phyloP scores from a whole-genome alignment of 2,888 invertebrate species.

The Nasonovia ribisnigri region DNA sequence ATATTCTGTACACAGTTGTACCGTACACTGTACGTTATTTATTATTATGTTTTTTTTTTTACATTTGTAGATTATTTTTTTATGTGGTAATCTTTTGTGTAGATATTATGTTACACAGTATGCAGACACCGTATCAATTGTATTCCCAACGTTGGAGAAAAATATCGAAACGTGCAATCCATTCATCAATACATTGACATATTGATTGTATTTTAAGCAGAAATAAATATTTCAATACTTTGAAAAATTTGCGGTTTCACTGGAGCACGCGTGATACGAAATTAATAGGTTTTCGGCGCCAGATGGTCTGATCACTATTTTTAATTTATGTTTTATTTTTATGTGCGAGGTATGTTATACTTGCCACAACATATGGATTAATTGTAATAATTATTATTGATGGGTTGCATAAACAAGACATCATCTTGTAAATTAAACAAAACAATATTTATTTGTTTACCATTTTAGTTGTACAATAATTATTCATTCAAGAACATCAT shows the following conservation, averaged over 20 bases:
- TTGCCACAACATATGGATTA: background rate
- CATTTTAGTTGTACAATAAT: background rate
- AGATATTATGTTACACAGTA: background rate
- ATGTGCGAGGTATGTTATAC: background rate
- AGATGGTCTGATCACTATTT: conserved; percentile 38
- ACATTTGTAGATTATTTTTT: background rate
- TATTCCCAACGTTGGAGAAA: background rate
- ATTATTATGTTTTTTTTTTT: background rate
- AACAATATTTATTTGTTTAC: background rate
- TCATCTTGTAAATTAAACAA: background rate
- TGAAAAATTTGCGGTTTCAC: background rate
- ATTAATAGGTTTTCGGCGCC: conserved; percentile 35
- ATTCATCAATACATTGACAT: conserved; percentile 16
- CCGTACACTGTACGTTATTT: background rate
- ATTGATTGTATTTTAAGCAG: conserved; percentile 18
- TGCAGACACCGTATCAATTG: background rate
- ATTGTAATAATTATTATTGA: conserved; percentile 34
- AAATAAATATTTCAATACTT: conserved; percentile 39
- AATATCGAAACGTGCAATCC: background rate
- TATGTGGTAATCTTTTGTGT: background rate
- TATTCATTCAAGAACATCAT: background rate
- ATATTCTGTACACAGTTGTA: background rate
- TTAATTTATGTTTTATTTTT: conserved; percentile 32
- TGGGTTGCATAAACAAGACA: background rate
- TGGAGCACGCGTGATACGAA: background rate